Evolutionary conservation across 1,140 invertebrate species (phyloP).

Genomic region (Drosophila asahinai): DNA sequence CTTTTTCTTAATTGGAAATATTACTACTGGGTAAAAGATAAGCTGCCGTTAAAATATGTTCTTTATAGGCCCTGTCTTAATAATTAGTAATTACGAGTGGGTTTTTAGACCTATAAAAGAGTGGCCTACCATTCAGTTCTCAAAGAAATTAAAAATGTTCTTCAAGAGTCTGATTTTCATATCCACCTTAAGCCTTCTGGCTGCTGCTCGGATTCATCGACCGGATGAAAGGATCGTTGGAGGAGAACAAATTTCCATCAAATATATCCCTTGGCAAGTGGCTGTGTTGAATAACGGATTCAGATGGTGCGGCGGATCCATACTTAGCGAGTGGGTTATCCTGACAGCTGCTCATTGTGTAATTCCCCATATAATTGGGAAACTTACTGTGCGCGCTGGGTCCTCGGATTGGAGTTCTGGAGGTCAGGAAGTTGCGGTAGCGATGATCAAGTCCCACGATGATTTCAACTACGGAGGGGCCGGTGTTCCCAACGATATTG

Average conservation of each 20-base stretch:
- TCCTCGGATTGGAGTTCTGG: neutral
- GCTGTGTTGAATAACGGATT: neutral
- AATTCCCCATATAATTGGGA: fast-evolving
- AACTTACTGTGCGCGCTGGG: neutral
- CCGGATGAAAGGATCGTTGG: neutral
- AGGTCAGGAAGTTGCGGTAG: neutral
- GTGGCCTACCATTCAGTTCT: neutral
- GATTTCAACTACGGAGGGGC: neutral
- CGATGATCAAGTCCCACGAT: neutral
- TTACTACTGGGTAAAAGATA: too few species aligned
- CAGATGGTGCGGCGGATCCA: too few species aligned
- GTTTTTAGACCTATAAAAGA: neutral
- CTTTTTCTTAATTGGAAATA: neutral
- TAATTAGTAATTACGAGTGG: neutral
- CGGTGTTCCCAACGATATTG: neutral
- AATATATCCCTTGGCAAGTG: neutral
- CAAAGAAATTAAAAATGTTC: neutral
- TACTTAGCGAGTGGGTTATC: neutral
- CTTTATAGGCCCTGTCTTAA: too few species aligned
- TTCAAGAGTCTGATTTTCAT: neutral
- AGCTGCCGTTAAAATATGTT: too few species aligned
- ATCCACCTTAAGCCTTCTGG: neutral
- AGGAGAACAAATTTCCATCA: neutral
- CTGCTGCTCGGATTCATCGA: neutral
- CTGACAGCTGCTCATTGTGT: neutral